phyloP scores from a whole-genome alignment of 2,888 invertebrate species.

The Beris chalybata region DNA sequence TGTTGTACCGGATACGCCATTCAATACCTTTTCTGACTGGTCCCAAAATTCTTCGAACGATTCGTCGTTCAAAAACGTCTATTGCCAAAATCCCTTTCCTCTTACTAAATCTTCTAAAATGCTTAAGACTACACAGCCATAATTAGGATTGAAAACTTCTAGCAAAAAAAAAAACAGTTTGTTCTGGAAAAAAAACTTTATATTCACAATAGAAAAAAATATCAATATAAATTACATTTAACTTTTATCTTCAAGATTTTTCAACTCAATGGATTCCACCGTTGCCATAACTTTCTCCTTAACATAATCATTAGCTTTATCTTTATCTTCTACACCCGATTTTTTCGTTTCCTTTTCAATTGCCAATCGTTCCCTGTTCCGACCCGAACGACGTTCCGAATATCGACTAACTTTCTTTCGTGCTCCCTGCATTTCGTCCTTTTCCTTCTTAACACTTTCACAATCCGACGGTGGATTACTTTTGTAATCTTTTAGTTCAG shows the following conservation, averaged over 20 bases:
- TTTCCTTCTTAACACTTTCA: conserved; percentile 42
- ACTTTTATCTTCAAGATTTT: conserved; percentile 5
- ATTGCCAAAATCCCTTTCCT: no score
- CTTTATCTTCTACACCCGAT: background rate
- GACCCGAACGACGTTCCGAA: conserved; percentile 46
- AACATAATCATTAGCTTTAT: background rate
- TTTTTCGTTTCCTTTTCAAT: conserved; percentile 9
- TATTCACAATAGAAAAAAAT: background rate
- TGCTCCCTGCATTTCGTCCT: conserved; percentile 34
- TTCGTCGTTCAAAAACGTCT: no score
- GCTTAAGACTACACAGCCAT: no score
- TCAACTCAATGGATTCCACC: background rate
- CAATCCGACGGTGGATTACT: conserved; percentile 46
- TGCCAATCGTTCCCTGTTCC: conserved; percentile 39
- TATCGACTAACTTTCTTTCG: conserved; percentile 47
- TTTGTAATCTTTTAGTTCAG: conserved; percentile 41
- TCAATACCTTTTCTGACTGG: no score
- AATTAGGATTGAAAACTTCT: no score
- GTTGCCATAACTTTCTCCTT: background rate
- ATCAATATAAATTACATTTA: background rate
- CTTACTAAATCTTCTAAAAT: no score
- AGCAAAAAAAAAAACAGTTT: background rate
- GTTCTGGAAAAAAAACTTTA: background rate
- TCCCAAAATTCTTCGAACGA: no score
- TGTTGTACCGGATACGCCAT: no score